A percentile compares a stretch with the other conserved stretches of the same genome.
Conservation (phyloP, 2,888 invertebrate species). For the Auanema sp. region DNA sequence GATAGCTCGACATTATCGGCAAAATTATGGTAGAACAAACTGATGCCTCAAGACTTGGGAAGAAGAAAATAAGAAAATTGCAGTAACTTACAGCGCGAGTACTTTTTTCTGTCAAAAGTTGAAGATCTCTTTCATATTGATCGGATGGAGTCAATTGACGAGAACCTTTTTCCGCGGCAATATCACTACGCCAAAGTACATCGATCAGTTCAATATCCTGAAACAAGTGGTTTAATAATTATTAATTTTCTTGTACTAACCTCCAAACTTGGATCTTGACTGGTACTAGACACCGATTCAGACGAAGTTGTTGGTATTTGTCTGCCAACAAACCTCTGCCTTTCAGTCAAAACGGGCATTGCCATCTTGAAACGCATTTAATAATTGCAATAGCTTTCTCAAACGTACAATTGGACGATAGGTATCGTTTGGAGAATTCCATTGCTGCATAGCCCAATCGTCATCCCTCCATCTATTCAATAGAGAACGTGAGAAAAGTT, state of each 20-base stretch:
- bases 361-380: slow-evolving; percentile 5
- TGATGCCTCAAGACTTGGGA: neutral
- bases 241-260: neutral
- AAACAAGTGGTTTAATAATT: neutral
- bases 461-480: slow-evolving; percentile 28
- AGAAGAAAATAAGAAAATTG: slow-evolving; percentile 4
- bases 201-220: slow-evolving; percentile 63
- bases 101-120: slow-evolving; percentile 55
- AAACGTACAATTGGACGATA: neutral
- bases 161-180: slow-evolving; percentile 40
- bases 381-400: neutral
- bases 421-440: neutral
- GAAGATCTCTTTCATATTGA: slow-evolving; percentile 55
- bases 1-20: neutral
- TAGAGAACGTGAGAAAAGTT: neutral
- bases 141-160: slow-evolving; percentile 35
- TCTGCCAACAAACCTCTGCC: slow-evolving; percentile 19
- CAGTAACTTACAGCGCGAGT: slow-evolving; percentile 25
- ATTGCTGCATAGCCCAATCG: slow-evolving; percentile 16
- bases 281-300: slow-evolving; percentile 12
- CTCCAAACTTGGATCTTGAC: slow-evolving; percentile 18
- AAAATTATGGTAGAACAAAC: neutral
- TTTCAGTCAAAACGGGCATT: slow-evolving; percentile 39
- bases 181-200: slow-evolving; percentile 61
- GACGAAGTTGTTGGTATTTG: slow-evolving; percentile 20